Evolutionary conservation across 2,797 vertebrate species (phyloP).

Genomic region (Serranus cabrilla): DNA sequence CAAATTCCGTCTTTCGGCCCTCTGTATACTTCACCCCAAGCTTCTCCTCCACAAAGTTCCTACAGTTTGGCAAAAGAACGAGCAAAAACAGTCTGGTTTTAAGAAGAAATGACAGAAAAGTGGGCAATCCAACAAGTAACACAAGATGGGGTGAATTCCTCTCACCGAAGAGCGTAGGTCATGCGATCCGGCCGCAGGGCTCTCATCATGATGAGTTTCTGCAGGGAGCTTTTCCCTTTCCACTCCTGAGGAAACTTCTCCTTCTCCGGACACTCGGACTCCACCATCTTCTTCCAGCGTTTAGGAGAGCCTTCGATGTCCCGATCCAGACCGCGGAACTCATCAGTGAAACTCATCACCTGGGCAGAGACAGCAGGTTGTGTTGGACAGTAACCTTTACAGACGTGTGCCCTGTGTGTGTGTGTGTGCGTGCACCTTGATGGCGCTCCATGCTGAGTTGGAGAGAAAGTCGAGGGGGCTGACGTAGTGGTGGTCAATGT

Average conservation of each 20-base stretch:
- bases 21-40: slow-evolving; percentile 86
- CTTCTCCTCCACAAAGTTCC: slow-evolving; percentile 88
- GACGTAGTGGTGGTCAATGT: slow-evolving; percentile 85
- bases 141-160: neutral
- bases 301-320: slow-evolving; percentile 87
- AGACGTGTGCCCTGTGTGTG: neutral
- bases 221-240: slow-evolving; percentile 86
- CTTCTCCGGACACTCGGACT: slow-evolving; percentile 87
- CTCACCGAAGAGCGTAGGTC: slow-evolving; percentile 87
- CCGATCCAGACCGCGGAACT: slow-evolving; percentile 83
- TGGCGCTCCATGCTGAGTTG: slow-evolving; percentile 85
- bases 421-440: slow-evolving; percentile 75
- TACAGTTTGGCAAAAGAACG: slow-evolving; percentile 38
- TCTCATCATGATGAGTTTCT: slow-evolving; percentile 87
- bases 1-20: slow-evolving; percentile 85
- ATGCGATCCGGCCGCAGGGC: slow-evolving; percentile 85
- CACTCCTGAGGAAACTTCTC: slow-evolving; percentile 87
- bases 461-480: slow-evolving; percentile 87
- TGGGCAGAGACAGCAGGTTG: slow-evolving; percentile 15
- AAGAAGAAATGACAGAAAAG: neutral
- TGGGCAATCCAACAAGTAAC: neutral
- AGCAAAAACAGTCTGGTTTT: neutral
- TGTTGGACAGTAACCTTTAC: neutral
- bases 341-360: slow-evolving; percentile 87
- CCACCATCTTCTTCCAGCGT: slow-evolving; percentile 85